Evolutionary conservation across 1,140 invertebrate species (phyloP).

Genomic region (Nilaparvata lugens): DNA sequence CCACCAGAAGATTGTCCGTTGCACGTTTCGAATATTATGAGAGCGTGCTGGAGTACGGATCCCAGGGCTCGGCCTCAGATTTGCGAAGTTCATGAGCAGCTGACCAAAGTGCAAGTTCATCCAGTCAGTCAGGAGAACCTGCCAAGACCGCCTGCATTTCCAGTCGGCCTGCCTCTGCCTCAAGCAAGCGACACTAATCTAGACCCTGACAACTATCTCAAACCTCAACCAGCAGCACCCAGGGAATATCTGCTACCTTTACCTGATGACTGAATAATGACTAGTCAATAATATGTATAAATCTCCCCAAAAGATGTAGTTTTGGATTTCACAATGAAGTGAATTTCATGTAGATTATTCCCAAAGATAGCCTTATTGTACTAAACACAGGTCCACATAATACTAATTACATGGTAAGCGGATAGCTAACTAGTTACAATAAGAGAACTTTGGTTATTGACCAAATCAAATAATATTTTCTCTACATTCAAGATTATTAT

Average conservation of each 20-base stretch:
- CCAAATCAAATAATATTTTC: too few species aligned
- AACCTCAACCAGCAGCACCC: constrained; percentile 40
- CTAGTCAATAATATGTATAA: too few species aligned
- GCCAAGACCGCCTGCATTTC: constrained; percentile 25
- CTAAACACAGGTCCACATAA: too few species aligned
- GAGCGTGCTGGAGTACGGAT: constrained; percentile 76
- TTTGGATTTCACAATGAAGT: too few species aligned
- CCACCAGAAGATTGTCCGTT: constrained; percentile 70
- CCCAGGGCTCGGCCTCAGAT: constrained; percentile 68
- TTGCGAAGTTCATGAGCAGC: constrained; percentile 54
- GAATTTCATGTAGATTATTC: too few species aligned
- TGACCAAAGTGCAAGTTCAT: constrained; percentile 40
- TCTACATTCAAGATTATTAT: too few species aligned
- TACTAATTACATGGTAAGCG: too few species aligned
- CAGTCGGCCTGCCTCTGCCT: constrained; percentile 36
- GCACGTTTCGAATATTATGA: constrained; percentile 70
- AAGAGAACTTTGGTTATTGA: too few species aligned
- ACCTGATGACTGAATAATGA: constrained; percentile 32
- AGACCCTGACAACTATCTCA: constrained; percentile 48
- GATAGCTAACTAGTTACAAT: too few species aligned
- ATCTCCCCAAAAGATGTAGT: too few species aligned
- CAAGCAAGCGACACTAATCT: constrained; percentile 37
- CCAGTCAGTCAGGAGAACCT: constrained; percentile 11
- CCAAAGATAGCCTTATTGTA: too few species aligned
- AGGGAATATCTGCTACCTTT: constrained; percentile 46